Evolutionary conservation across 2,888 invertebrate species (phyloP), one percentile per base, ranked within the genome.

Genomic region (Drosophila percnosoma): DNA sequence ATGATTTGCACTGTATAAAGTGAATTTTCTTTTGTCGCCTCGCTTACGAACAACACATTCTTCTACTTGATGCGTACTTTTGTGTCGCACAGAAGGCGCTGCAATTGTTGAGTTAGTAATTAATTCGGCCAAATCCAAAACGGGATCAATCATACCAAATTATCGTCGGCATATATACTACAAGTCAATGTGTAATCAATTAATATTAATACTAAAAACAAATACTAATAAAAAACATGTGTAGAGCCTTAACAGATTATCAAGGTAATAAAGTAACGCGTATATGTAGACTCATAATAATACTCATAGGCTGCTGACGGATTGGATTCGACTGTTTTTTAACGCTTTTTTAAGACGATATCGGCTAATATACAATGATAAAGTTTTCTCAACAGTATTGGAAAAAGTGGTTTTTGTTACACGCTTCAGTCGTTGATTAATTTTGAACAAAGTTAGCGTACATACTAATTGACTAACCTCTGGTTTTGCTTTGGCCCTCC

Each of bases 401-500:
- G 40, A n/a, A 40, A 40, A 40, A 4, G 10, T 11, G 11, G 1
- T 21, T 11, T 42, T 21, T 21, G 11, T 21, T 42, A 21, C 42
- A 11, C 11, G 11, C 42, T 21, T 42, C 21, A 42, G 21, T 2
- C 21, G 21, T 42, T 21, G 42, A 21, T 11, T 11, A 11, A 21
- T 42, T 11, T 21, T 21, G 21, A 42, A 11, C 11, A 40, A 21
- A 21, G 11, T 21, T 7, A 45, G 1, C 13, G 15, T 45, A 13
- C 11, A 21, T 45, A 15, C 8, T 45, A 45, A 31, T 18, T 11
- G 10, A 80, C 85, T 70, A 89, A 93, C 93, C 93, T 75, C 93
- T 83, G 0, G 92, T 93, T 82, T 93, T 93, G 64, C 77, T 91
- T 73, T 93, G 93, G 0, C 93, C 92, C 68, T 96, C 96, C 89